Conservation (phyloP, 53 echinoderm and acorn worm genomes). For the Mesocentrotus franciscanus region DNA sequence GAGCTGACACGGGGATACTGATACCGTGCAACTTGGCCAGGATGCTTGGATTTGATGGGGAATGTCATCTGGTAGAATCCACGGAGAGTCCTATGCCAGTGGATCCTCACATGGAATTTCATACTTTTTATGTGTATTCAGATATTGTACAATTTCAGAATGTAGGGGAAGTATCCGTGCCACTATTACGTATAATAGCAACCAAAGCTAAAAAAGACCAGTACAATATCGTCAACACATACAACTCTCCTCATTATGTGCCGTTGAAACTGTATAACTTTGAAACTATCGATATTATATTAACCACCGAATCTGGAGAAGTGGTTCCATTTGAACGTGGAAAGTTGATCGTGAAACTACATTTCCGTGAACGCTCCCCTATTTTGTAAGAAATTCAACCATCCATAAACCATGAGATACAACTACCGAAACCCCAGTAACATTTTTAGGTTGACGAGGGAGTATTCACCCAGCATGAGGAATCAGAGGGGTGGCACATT, state of each 20-base stretch:
- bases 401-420: too few relatives aligned
- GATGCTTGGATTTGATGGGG: constrained; percentile 47
- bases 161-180: constrained; percentile 71
- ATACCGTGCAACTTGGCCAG: constrained; percentile 17
- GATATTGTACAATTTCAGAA: constrained; percentile 74
- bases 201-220: not conserved
- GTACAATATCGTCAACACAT: constrained; percentile 66
- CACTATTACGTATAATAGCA: constrained; percentile 67
- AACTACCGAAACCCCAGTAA: too few relatives aligned
- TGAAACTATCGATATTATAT: constrained; percentile 77
- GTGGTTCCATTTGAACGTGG: constrained; percentile 74
- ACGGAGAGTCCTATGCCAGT: constrained; percentile 40
- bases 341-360: constrained; percentile 79
- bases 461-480: not conserved
- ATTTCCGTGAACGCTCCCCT: constrained; percentile 68
- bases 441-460: not conserved
- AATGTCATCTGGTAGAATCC: constrained; percentile 27
- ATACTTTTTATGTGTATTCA: constrained; percentile 72
- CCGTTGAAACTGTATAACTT: constrained; percentile 68
- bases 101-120: constrained; percentile 65
- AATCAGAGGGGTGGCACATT: not conserved
- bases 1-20: not conserved
- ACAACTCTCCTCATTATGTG: constrained; percentile 72
- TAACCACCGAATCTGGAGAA: constrained; percentile 67
- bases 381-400: not conserved